phyloP scores from a whole-genome alignment of 2,797 vertebrate genomes.

The Muscicapa comitata region DNA sequence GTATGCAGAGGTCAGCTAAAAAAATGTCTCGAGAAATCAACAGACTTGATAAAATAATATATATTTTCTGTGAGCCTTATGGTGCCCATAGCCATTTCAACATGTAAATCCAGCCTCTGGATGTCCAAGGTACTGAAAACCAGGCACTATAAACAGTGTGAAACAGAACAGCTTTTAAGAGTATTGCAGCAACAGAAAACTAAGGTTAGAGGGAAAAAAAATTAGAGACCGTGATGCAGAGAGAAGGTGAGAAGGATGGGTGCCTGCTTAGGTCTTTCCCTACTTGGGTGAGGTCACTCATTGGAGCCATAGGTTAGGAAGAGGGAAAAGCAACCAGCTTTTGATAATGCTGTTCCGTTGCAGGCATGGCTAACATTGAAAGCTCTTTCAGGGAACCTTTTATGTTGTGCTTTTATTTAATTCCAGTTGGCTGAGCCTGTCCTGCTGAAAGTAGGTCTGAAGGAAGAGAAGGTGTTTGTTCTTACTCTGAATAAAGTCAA shows the following conservation, averaged over 20 bases:
- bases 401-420: not conserved
- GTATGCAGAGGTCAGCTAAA: not conserved
- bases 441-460: conserved; percentile 6
- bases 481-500: conserved; percentile 5
- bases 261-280: not conserved
- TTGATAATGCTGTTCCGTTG: not conserved
- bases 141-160: not conserved
- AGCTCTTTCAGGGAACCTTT: not conserved
- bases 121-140: not conserved
- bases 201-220: not conserved
- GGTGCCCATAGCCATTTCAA: not conserved
- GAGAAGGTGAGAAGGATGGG: not conserved
- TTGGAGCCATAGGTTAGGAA: not conserved
- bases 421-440: not conserved
- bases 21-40: not conserved
- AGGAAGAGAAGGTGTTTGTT: conserved; percentile 18
- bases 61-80: not conserved
- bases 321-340: not conserved
- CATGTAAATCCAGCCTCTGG: not conserved
- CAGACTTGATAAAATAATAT: not conserved
- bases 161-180: not conserved
- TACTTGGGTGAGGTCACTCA: not conserved
- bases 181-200: not conserved
- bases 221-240: not conserved
- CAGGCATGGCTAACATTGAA: fast-evolving